Base-by-base conservation (phyloP, 2,888 invertebrate genomes). In the Aleiodes alternator region DNA sequence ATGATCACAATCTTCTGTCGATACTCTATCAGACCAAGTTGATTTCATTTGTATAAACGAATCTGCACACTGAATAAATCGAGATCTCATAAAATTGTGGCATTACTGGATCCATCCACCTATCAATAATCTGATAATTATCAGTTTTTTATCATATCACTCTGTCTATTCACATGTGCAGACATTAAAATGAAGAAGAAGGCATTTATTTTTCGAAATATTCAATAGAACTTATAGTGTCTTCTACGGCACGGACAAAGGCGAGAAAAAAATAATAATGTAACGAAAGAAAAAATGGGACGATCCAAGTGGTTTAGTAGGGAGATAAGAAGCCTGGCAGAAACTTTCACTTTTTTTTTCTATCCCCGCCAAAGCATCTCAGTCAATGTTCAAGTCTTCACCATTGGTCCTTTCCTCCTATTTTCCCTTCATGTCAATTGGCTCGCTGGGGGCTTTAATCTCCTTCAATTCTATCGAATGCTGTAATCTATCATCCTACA, bases 291-390 rank as follows among this genome's bases (percentile, higher is more conserved):
- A 12, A 43, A 56, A 43, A 61, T 64, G 53, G 56, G 43, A 73
- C 59, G 29, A 51, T 59, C 31, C 57, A 14, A 73, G 53, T 50
- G 7, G 56, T 56, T 34, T 56, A 72, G 59, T 55, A 69, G 56
- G 55, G 38, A 48, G 68, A 66, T 68, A 69, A 64, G 68, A 78
- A 77, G 83, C 80, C 80, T 82, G 79, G 82, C 81, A 81, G 79
- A 83, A 85, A 87, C 87, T 87, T 88, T 87, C 87, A 87, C 87
- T 88, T 87, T 88, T 87, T 87, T 86, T 86, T 86, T 84, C 80
- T 81, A 83, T 71, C 79, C 72, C 75, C 51, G 64, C 72, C 69
- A 61, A 51, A n/a, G n/a, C 16, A 68, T 43, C 69, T 64, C 38
- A 69, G 51, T 57, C 16, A 80, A 79, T 80, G 78, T 76, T 78